phyloP scores from a whole-genome alignment of 2,888 invertebrate species.

The Homarus gammarus region DNA sequence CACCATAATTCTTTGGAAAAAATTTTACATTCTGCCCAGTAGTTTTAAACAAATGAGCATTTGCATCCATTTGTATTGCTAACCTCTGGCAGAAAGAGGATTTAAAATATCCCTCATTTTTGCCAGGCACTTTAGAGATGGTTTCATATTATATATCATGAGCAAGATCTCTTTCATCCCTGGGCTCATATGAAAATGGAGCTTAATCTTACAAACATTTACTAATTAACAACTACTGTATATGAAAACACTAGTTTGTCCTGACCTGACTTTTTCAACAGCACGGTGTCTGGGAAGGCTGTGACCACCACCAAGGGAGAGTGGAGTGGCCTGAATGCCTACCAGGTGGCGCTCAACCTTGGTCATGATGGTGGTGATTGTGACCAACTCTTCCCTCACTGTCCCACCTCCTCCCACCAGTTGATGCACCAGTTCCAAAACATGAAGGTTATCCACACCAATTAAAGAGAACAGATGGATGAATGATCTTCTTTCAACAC shows the following conservation, averaged over 20 bases:
- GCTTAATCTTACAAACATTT: neutral
- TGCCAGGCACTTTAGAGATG: no score
- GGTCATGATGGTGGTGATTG: constrained; percentile 54
- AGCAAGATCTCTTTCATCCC: no score
- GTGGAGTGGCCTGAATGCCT: constrained; percentile 23
- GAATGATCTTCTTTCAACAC: no score
- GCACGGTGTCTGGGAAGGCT: neutral
- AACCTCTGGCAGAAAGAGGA: no score
- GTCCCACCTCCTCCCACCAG: constrained; percentile 25
- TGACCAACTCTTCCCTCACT: constrained; percentile 44
- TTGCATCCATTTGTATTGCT: no score
- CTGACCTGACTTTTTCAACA: neutral
- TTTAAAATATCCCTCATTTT: no score
- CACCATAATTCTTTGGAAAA: no score
- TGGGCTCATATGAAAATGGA: no score
- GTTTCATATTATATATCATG: no score
- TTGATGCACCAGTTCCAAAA: constrained; percentile 49
- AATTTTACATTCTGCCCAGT: no score
- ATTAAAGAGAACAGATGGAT: no score
- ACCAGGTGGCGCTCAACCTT: constrained; percentile 26
- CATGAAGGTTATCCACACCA: neutral
- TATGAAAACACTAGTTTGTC: neutral
- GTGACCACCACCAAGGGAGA: neutral
- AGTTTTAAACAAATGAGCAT: no score
- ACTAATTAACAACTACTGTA: neutral